phyloP scores from a whole-genome alignment of 2,113 vertebrate genomes.

The Serinus canaria region DNA sequence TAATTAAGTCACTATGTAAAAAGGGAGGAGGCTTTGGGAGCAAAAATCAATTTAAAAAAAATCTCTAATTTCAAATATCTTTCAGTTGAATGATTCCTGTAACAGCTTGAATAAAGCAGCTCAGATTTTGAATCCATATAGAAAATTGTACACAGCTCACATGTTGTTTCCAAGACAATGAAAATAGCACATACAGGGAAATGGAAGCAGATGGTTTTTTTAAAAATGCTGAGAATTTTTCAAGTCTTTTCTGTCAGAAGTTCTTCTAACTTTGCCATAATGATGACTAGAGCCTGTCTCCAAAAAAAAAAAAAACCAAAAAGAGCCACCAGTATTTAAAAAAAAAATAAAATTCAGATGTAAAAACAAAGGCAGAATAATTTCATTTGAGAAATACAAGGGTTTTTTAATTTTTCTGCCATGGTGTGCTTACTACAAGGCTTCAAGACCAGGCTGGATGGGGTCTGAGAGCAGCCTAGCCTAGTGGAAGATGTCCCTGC shows the following conservation, averaged over 20 bases:
- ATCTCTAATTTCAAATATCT: not conserved
- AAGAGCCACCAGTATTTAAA: fast-evolving
- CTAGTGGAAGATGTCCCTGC: not conserved
- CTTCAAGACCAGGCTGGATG: not conserved
- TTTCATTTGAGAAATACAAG: not conserved
- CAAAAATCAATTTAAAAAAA: not conserved
- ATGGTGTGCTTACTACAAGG: not conserved
- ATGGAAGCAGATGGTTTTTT: not conserved
- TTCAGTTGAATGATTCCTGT: not conserved
- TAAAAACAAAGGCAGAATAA: not conserved
- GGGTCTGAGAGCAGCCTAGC: not conserved
- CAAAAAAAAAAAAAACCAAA: not conserved
- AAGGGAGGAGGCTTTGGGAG: not conserved
- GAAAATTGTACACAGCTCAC: not conserved
- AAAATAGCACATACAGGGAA: not conserved
- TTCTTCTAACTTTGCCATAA: not conserved
- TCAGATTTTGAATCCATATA: not conserved
- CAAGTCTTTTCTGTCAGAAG: not conserved
- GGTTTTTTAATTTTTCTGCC: not conserved
- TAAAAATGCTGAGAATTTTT: not conserved
- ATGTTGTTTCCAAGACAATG: not conserved
- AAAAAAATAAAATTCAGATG: not conserved
- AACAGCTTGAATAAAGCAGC: not conserved
- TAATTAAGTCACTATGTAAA: not conserved
- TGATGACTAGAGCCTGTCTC: not conserved